Evolutionary conservation across 2,797 vertebrate genomes (phyloP).

Genomic region (Microctenopoma steveboyesi): DNA sequence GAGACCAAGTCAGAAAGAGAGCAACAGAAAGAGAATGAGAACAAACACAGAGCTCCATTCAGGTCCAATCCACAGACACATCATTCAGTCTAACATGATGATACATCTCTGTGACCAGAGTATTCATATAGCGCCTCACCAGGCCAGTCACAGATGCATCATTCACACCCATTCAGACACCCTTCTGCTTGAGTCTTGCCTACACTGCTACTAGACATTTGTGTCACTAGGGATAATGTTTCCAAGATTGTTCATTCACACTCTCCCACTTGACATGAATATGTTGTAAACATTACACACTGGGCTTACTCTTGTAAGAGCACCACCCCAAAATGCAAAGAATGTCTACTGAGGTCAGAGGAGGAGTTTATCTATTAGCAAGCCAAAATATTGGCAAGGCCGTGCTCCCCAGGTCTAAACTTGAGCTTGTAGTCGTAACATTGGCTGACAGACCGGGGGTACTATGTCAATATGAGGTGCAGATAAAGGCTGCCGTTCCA

Average conservation of each 20-base stretch:
- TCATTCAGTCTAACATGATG: conserved; percentile 80
- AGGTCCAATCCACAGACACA: conserved; percentile 77
- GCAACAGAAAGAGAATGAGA: conserved; percentile 62
- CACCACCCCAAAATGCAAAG: conserved; percentile 56
- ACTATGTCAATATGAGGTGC: conserved; percentile 74
- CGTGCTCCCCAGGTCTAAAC: conserved; percentile 62
- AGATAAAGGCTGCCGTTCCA: conserved; percentile 73
- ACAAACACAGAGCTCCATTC: conserved; percentile 82
- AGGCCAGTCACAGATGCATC: conserved; percentile 70
- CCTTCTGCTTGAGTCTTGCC: conserved; percentile 57
- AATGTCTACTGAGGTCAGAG: conserved; percentile 65
- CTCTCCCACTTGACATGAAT: conserved; percentile 28
- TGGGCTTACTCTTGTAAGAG: conserved; percentile 39
- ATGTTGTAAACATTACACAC: conserved; percentile 42
- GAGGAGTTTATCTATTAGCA: conserved; percentile 74
- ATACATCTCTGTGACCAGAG: conserved; percentile 72
- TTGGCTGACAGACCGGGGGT: conserved; percentile 64
- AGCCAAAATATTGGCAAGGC: conserved; percentile 79
- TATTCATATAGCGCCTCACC: conserved; percentile 69
- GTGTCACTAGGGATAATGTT: conserved; percentile 55
- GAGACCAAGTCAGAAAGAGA: conserved; percentile 5
- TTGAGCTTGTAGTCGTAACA: conserved; percentile 67
- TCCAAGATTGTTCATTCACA: conserved; percentile 50
- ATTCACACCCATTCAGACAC: conserved; percentile 71
- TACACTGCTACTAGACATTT: conserved; percentile 54